Evolutionary conservation across 2,888 invertebrate species (phyloP), one percentile per base, ranked within the genome.

Genomic region (Liodrosophila aerea): DNA sequence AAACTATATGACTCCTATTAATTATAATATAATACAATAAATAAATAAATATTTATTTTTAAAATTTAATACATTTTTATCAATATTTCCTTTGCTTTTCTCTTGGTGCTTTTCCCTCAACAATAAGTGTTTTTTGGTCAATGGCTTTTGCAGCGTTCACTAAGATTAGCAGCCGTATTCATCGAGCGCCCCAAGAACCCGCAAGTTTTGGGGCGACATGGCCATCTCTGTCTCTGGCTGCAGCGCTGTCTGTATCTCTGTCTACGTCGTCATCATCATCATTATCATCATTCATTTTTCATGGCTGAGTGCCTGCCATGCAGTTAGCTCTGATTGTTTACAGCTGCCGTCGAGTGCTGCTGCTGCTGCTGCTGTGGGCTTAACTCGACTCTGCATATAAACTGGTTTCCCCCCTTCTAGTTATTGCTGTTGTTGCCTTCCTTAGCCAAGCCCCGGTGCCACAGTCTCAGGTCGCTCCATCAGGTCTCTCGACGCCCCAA

Each of bases 281-380:
- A 80, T 81, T 71, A 83, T 85, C 84, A 85, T 85, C 84, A 85
- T 85, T 82, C 81, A 82, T 82, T 81, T 82, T 82, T 84, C 84
- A 82, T 80, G 81, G 84, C 74, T 82, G 74, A 82, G 81, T 82
- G 81, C 81, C 81, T 85, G 77, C 78, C 85, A 77, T 82, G 85
- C 78, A 82, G 85, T 80, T 85, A 75, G 78, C 78, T 81, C 67
- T 85, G 78, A 80, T 82, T 82, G 84, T 80, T 85, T 85, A 85
- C 84, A 80, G 81, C 84, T 83, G 85, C 83, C 83, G 83, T 82
- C 47, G 47, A 47, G 18, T 27, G 40, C 27, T 22, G 27, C 43
- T 63, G 69, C 37, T 8, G 7, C 18, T 18, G 5, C 11, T 59
- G 22, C 47, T 22, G 22, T 22, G 22, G 22, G 22, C 22, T 22